phyloP scores from a whole-genome alignment of 2,113 vertebrate species.

The Uria aalge region DNA sequence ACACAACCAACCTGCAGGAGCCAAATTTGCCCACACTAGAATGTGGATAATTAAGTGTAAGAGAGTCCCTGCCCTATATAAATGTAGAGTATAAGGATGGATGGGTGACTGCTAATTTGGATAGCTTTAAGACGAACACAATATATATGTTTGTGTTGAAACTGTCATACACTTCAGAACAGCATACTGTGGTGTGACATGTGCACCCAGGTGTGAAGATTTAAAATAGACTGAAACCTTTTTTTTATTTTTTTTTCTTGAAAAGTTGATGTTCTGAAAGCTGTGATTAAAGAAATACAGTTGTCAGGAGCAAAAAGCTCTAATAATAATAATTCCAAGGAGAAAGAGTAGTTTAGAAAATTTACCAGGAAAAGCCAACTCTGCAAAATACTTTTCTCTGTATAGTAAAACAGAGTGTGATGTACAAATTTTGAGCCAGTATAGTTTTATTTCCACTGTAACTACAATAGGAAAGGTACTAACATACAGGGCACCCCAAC shows the following conservation, averaged over 20 bases:
- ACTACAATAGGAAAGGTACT: not conserved
- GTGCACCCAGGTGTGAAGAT: conserved; percentile 43
- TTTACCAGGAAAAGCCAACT: not conserved
- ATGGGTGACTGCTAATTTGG: not conserved
- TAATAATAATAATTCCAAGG: conserved; percentile 23
- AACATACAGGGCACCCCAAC: not conserved
- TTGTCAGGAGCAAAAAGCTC: not conserved
- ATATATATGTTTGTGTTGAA: not conserved
- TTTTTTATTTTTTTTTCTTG: not conserved
- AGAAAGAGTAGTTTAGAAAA: not conserved
- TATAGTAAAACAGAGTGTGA: not conserved
- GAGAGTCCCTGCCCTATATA: not conserved
- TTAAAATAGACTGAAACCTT: not conserved
- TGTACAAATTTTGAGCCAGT: not conserved
- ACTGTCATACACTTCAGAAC: not conserved
- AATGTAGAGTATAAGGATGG: not conserved
- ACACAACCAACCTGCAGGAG: not conserved
- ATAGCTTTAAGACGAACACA: not conserved
- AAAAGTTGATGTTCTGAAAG: not conserved
- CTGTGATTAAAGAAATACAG: conserved; percentile 41
- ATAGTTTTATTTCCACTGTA: not conserved
- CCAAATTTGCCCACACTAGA: not conserved
- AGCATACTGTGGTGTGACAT: not conserved
- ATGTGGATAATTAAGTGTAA: not conserved
- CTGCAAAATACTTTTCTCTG: not conserved